Percentiles rank a stretch among this genome's conserved stretches.
phyloP scores from a whole-genome alignment of 1,140 invertebrate species.

The Dolichoris vasculosae region DNA sequence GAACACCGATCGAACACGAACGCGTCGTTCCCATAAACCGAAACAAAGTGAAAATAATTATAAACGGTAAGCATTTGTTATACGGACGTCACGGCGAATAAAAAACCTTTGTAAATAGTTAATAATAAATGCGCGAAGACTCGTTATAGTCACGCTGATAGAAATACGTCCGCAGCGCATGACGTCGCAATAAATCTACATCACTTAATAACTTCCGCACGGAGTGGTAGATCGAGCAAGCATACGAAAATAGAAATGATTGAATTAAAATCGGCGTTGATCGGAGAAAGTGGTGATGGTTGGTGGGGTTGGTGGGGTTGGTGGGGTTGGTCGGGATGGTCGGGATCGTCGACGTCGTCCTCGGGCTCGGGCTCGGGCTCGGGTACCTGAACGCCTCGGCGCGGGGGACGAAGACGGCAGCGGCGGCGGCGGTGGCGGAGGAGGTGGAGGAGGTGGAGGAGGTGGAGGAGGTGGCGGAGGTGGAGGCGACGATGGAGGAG shows the following conservation, averaged over 20 bases:
- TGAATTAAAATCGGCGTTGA: neutral
- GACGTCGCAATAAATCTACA: slow-evolving; percentile 12
- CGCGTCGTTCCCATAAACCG: no score
- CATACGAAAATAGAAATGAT: neutral
- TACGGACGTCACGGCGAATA: no score
- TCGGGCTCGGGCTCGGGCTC: neutral
- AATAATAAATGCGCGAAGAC: neutral
- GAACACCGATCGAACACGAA: no score
- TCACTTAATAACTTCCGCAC: slow-evolving; percentile 12
- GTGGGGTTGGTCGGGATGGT: slow-evolving; percentile 36
- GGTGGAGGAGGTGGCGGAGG: neutral
- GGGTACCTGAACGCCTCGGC: neutral
- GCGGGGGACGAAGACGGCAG: neutral
- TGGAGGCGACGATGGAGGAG: neutral
- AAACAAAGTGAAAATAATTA: no score
- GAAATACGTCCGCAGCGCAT: neutral
- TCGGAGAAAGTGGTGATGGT: neutral
- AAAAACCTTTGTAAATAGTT: neutral
- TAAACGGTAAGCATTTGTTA: no score
- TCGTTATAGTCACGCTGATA: neutral
- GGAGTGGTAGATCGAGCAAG: neutral
- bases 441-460: no score
- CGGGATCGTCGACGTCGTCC: slow-evolving; percentile 56
- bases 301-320: neutral
- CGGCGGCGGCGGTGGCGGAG: neutral